Percentiles rank a stretch among this genome's conserved stretches.
phyloP scores from a whole-genome alignment of 1,140 invertebrate genomes.

The Orussus abietinus region DNA sequence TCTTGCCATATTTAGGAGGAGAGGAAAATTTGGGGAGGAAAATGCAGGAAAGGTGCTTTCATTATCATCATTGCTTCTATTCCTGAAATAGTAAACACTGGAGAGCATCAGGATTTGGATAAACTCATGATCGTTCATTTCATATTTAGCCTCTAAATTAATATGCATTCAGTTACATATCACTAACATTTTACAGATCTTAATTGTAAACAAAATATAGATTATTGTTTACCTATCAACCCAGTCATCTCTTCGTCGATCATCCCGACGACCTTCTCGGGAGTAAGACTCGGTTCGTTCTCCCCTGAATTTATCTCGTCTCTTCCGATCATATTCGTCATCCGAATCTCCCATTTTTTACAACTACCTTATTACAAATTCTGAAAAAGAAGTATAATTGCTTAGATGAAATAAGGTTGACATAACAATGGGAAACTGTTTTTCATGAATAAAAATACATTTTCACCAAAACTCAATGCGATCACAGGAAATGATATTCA shows the following conservation, averaged over 20 bases:
- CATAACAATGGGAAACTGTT: too few species aligned
- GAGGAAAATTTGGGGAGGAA: background rate
- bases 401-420: too few species aligned
- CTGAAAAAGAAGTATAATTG: background rate
- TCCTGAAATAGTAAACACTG: background rate
- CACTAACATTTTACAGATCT: too few species aligned
- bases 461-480: too few species aligned
- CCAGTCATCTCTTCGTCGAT: slow-evolving; percentile 74
- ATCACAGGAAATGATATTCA: too few species aligned
- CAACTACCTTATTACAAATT: slow-evolving; percentile 1
- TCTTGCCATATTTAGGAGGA: background rate
- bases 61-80: background rate
- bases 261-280: slow-evolving; percentile 68
- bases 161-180: too few species aligned
- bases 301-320: slow-evolving; percentile 84
- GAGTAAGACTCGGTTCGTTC: slow-evolving; percentile 76
- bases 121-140: too few species aligned
- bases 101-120: too few species aligned
- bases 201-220: slow-evolving; percentile 3
- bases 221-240: slow-evolving; percentile 58
- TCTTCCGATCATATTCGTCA: slow-evolving; percentile 85
- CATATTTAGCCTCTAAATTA: too few species aligned
- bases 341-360: slow-evolving; percentile 85
- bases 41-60: background rate
- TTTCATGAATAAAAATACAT: too few species aligned